Base-by-base conservation (phyloP, 2,888 invertebrate species). In the Diarsia dahlii region DNA sequence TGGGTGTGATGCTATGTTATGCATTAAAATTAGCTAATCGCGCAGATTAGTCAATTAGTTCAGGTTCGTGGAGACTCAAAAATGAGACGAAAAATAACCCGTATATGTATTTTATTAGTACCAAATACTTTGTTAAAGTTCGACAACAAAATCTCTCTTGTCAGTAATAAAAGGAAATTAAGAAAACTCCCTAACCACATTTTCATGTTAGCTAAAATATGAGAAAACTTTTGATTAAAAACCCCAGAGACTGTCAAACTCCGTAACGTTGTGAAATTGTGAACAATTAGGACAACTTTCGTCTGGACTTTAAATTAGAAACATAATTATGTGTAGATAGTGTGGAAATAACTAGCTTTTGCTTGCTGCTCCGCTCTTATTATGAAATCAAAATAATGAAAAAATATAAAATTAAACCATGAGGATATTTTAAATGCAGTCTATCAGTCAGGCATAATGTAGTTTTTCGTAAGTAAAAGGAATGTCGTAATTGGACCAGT, bases 211-310 rank as follows among this genome's bases (percentile, higher is more conserved):
- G n/a, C 52, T 12, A 28, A 39, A 76, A 52, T 64, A 34, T 64
- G 77, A 65, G 52, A 1, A 60, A 84, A 84, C 48, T 80, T 80
- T 84, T 64, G 39, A 34, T 8, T 12, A 39, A 50, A 58, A 63
- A 28, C 75, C 48, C 75, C 12, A 48, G 75, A 28, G 76, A 54
- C 63, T 74, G 62, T 63, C 81, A 39, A 81, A 39, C 75, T 34
- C n/a, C 52, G 48, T 13, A 28, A 45, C 18, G 9, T 71, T n/a
- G 34, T 50, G 18, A 39, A 71, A 23, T 34, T 48, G n/a, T 50
- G 48, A 80, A 56, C 50, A 60, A 81, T 73, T 50, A 45, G 46
- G 48, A 23, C 50, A 58, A 81, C 15, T 45, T 45, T 18, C 13
- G 20, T 81, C 74, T 80, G 52, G 50, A 60, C 15, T 73, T 9